These are phyloP conservation scores for Antigone vipio DNA, from an alignment of 2,113 vertebrate genomes.

Conservation along the genomic window DNA sequence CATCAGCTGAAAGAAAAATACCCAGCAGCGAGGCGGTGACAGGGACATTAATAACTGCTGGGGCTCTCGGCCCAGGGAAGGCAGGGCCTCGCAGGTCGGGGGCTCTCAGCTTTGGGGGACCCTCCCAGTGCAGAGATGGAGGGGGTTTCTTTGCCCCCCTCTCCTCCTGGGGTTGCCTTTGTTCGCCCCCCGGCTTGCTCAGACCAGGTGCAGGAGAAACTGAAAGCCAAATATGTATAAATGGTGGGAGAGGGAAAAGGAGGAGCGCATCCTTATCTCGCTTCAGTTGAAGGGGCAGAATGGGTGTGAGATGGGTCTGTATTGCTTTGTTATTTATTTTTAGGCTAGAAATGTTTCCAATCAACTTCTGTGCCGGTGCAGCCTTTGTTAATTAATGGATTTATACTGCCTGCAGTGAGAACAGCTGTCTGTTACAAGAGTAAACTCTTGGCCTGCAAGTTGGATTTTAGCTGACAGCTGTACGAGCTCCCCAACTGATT, in stretches of 20 bases:
- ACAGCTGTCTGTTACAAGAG: not conserved
- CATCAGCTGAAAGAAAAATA: slow-evolving; percentile 1
- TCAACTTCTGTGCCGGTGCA: not conserved
- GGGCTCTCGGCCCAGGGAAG: not conserved
- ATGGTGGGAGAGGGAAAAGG: not conserved
- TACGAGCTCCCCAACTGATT: not conserved
- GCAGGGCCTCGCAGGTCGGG: not conserved
- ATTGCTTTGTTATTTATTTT: not conserved
- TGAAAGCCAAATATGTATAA: not conserved
- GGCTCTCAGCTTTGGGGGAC: not conserved
- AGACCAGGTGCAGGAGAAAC: not conserved
- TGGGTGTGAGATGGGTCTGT: not conserved
- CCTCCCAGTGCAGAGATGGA: not conserved
- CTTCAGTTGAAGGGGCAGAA: not conserved
- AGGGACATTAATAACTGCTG: not conserved
- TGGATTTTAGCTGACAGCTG: not conserved
- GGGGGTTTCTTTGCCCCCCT: not conserved
- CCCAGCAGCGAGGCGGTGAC: not conserved
- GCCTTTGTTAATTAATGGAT: not conserved
- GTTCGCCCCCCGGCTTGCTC: not conserved
- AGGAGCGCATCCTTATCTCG: not conserved
- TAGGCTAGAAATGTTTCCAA: not conserved
- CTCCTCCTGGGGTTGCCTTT: not conserved
- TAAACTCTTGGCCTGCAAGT: not conserved
- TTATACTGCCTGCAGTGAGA: not conserved